Conservation (phyloP, 1,140 invertebrate genomes). For the Acyrthosiphon pisum region DNA sequence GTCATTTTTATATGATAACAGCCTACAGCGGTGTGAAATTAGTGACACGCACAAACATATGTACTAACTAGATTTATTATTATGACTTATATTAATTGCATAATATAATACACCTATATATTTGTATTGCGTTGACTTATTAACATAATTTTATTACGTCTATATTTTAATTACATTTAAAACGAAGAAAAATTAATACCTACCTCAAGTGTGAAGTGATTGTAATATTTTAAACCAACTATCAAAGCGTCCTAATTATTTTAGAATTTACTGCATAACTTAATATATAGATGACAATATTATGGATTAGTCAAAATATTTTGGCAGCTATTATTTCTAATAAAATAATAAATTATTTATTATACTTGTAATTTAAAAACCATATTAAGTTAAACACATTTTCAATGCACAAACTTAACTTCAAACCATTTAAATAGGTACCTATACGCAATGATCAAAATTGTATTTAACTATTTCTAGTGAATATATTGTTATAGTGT, state of each 20-base stretch:
- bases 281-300: background rate
- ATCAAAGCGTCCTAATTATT: background rate
- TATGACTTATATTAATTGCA: background rate
- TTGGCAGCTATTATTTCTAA: background rate
- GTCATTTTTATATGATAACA: background rate
- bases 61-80: background rate
- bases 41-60: background rate
- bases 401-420: background rate
- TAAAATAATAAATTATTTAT: background rate
- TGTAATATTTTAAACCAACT: background rate
- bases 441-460: background rate
- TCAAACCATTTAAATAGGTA: background rate
- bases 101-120: background rate
- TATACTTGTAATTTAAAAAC: background rate
- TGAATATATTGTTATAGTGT: background rate
- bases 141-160: background rate
- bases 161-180: background rate
- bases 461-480: background rate
- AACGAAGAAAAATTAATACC: background rate
- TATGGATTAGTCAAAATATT: background rate
- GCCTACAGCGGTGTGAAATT: background rate
- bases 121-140: background rate
- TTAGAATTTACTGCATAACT: background rate
- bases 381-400: background rate
- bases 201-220: background rate